A percentile compares a stretch with the other conserved stretches of the same genome.
These are phyloP conservation scores for Sternotherus odoratus DNA, from an alignment of 2,797 vertebrate species.

Conservation along the genomic window DNA sequence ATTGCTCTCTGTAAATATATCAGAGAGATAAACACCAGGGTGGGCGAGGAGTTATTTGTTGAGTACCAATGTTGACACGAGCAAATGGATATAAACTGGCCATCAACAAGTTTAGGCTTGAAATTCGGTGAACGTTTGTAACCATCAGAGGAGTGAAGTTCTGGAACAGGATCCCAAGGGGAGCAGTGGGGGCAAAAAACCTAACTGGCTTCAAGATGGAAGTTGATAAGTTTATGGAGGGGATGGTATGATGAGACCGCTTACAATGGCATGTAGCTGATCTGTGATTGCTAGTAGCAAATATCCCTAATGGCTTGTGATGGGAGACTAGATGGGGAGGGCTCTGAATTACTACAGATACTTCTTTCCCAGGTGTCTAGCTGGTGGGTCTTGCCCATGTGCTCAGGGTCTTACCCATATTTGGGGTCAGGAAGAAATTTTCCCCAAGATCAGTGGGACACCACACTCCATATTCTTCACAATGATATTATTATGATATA, in stretches of 20 bases:
- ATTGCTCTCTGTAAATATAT: background rate
- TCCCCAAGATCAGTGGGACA: background rate
- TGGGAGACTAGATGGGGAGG: background rate
- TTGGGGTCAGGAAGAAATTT: background rate
- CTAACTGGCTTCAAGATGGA: background rate
- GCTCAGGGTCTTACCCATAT: background rate
- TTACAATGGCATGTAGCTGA: background rate
- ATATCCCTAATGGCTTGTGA: background rate
- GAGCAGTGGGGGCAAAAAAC: background rate
- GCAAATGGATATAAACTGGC: background rate
- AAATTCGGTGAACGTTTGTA: background rate
- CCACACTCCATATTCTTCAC: no score
- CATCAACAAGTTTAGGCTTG: background rate
- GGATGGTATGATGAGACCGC: background rate
- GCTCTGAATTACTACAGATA: background rate
- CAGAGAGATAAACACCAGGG: background rate
- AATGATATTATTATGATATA: no score
- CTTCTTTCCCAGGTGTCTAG: background rate
- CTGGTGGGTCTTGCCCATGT: background rate
- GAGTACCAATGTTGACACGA: background rate
- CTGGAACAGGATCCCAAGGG: background rate
- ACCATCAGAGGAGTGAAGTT: background rate
- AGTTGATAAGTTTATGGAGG: background rate
- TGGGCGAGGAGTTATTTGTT: background rate
- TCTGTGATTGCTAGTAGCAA: background rate